A percentile compares a stretch with the other conserved stretches of the same genome.
Evolutionary conservation across 2,113 vertebrate species (phyloP).

Genomic region (Mustela lutreola): DNA sequence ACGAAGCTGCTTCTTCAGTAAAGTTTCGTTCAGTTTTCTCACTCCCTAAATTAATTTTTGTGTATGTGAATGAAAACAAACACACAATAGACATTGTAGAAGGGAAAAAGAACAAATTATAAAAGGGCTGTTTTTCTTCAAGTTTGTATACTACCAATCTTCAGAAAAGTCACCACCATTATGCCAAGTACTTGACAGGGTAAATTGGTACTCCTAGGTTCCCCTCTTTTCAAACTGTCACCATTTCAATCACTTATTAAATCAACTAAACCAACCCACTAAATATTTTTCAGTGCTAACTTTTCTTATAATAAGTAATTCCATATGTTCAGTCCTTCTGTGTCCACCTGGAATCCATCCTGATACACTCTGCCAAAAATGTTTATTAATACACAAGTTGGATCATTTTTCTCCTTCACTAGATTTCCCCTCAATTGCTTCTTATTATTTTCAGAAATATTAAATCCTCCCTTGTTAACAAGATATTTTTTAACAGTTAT

Average conservation of each 20-base stretch:
- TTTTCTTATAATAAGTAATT: not conserved
- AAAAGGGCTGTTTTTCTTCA: not conserved
- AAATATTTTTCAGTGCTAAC: not conserved
- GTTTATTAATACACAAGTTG: not conserved
- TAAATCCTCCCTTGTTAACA: constrained; percentile 25
- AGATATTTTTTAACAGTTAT: not conserved
- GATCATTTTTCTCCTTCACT: not conserved
- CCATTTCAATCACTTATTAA: not conserved
- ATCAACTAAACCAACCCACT: not conserved
- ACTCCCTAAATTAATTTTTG: not conserved
- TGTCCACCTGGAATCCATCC: not conserved
- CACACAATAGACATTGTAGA: not conserved
- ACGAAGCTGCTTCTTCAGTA: not conserved
- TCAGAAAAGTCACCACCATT: not conserved
- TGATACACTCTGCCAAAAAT: not conserved
- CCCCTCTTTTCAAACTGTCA: not conserved
- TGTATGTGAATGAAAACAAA: not conserved
- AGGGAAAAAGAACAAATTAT: not conserved
- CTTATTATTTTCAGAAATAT: not conserved
- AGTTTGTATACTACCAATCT: not conserved
- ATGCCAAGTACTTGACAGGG: not conserved
- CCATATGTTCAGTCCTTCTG: not conserved
- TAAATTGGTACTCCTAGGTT: not conserved
- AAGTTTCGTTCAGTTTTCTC: not conserved
- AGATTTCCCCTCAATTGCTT: not conserved